Percentiles rank a stretch among this genome's conserved stretches.
phyloP scores from a whole-genome alignment of 2,797 vertebrate genomes.

The Anisognathus igniventris region DNA sequence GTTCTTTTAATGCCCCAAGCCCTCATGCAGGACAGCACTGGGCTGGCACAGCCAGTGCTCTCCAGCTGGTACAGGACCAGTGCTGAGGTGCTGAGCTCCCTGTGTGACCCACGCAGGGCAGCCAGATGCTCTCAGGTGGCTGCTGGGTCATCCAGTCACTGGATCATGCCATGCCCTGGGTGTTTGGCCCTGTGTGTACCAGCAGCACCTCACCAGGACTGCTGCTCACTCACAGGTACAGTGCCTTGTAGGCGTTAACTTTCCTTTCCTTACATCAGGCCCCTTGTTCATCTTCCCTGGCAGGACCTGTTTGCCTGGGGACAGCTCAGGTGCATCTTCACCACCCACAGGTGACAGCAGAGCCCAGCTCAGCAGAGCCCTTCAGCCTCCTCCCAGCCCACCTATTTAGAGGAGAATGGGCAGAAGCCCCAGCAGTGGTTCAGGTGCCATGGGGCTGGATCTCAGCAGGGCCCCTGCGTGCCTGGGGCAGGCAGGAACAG shows the following conservation, averaged over 20 bases:
- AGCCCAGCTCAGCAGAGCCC: background rate
- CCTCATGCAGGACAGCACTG: background rate
- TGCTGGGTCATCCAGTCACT: background rate
- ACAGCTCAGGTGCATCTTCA: background rate
- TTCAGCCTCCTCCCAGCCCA: background rate
- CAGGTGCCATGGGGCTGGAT: fast-evolving
- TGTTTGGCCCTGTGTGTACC: fast-evolving
- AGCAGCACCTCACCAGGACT: fast-evolving
- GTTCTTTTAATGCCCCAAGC: background rate
- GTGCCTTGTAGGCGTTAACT: fast-evolving
- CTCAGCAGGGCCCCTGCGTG: fast-evolving
- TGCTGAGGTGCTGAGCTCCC: fast-evolving
- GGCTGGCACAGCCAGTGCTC: too few relatives aligned
- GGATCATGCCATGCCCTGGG: fast-evolving
- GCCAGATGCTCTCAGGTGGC: fast-evolving
- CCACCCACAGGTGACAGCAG: background rate
- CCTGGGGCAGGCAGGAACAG: background rate
- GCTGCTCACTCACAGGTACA: fast-evolving
- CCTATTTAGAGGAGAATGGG: fast-evolving
- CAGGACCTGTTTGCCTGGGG: background rate
- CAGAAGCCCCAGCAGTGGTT: background rate
- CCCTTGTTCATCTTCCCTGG: background rate
- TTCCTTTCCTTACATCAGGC: background rate
- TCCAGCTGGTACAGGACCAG: background rate
- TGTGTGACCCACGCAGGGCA: fast-evolving